Evolutionary conservation across 2,888 invertebrate genomes (phyloP).

Genomic region (Metalampra italica): DNA sequence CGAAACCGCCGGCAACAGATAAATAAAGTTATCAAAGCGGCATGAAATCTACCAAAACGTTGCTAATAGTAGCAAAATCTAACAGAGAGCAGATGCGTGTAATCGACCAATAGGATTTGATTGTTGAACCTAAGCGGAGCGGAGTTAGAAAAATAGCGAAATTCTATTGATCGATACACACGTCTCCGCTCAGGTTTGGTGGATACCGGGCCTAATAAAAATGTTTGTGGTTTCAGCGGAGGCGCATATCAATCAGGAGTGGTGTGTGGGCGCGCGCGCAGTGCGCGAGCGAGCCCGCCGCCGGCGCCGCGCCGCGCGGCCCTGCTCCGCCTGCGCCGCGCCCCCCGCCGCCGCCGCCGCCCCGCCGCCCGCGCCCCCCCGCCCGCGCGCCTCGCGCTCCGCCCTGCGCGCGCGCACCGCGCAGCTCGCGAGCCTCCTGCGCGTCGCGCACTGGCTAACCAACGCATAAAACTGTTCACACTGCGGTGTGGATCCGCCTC

Average conservation of each 20-base stretch:
- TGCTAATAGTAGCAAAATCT: no score
- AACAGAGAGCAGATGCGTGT: no score
- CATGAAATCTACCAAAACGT: no score
- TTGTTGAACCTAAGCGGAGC: no score
- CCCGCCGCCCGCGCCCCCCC: constrained; percentile 6
- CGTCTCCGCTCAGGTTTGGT: no score
- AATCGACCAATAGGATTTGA: no score
- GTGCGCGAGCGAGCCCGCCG: constrained; percentile 10
- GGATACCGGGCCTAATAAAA: no score
- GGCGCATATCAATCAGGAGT: constrained; percentile 46
- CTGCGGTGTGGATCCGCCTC: background rate
- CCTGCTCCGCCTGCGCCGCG: constrained; percentile 3
- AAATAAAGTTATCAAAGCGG: no score
- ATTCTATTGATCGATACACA: no score
- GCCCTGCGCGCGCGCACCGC: constrained; percentile 7
- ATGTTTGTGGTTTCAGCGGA: constrained; percentile 34
- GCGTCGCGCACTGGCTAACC: constrained; percentile 20
- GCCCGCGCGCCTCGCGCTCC: constrained; percentile 8
- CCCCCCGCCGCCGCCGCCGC: background rate
- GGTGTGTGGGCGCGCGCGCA: constrained; percentile 15
- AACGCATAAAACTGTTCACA: constrained; percentile 1
- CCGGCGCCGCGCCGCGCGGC: constrained; percentile 3
- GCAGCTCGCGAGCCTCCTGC: constrained; percentile 10
- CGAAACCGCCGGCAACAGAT: no score
- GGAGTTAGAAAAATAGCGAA: no score